phyloP scores from a whole-genome alignment of 1,140 invertebrate species.

The Micrasema minimum region DNA sequence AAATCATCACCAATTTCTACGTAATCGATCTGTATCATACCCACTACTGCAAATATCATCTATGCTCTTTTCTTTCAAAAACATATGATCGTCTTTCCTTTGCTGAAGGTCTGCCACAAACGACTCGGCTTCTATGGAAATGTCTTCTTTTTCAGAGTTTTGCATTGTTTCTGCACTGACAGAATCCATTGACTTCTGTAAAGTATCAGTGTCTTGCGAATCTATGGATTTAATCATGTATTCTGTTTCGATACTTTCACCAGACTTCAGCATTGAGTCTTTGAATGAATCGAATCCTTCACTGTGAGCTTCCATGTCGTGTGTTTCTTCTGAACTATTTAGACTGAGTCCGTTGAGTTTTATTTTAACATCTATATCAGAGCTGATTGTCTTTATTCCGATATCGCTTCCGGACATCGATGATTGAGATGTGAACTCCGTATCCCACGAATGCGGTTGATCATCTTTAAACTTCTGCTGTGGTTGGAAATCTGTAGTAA shows the following conservation, averaged over 20 bases:
- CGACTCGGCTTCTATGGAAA: slow-evolving; percentile 65
- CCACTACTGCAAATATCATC: slow-evolving; percentile 72
- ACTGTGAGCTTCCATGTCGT: slow-evolving; percentile 58
- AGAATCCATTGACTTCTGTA: slow-evolving; percentile 66
- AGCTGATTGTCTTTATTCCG: slow-evolving; percentile 43
- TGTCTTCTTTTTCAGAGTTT: slow-evolving; percentile 60
- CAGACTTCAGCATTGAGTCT: slow-evolving; percentile 69
- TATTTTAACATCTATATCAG: slow-evolving; percentile 47
- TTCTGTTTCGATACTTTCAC: slow-evolving; percentile 67
- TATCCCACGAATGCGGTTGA: slow-evolving; percentile 56
- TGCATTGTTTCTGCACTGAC: slow-evolving; percentile 66
- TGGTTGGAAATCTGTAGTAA: slow-evolving; percentile 56
- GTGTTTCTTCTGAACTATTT: slow-evolving; percentile 55
- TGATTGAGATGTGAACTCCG: slow-evolving; percentile 54
- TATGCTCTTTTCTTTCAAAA: slow-evolving; percentile 66
- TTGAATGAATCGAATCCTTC: slow-evolving; percentile 60
- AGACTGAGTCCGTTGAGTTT: slow-evolving; percentile 46
- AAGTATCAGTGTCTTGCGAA: slow-evolving; percentile 64
- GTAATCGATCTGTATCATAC: slow-evolving; percentile 69
- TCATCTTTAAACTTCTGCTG: slow-evolving; percentile 53
- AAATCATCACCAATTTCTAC: slow-evolving; percentile 40
- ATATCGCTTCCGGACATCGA: slow-evolving; percentile 47
- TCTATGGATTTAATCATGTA: slow-evolving; percentile 66
- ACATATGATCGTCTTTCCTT: slow-evolving; percentile 62
- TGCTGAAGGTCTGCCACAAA: slow-evolving; percentile 63